These are phyloP conservation scores for Linepithema humile DNA, from an alignment of 1,140 invertebrate species.

Conservation along the genomic window DNA sequence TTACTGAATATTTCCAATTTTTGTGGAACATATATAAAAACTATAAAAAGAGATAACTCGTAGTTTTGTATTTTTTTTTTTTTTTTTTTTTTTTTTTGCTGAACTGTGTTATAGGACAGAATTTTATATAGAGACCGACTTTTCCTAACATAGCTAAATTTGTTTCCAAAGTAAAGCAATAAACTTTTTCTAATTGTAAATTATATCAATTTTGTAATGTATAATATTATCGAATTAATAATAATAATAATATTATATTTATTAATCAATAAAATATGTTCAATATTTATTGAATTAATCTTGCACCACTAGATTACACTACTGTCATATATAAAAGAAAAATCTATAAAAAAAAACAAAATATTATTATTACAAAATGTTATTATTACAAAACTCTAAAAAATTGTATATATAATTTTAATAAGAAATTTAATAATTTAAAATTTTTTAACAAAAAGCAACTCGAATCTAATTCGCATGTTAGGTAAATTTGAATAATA, in stretches of 20 bases:
- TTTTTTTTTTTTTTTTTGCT: no score
- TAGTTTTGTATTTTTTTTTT: no score
- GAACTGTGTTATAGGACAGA: no score
- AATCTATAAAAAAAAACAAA: neutral
- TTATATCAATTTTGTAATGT: neutral
- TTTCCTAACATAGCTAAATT: conserved; percentile 6
- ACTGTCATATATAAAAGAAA: neutral
- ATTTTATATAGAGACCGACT: neutral
- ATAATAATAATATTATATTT: neutral
- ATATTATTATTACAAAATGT: neutral
- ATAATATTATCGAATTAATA: neutral
- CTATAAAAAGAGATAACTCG: no score
- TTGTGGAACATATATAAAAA: no score
- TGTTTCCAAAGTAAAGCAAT: neutral
- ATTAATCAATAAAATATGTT: neutral
- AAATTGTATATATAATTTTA: neutral
- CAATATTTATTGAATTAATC: neutral
- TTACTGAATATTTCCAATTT: no score
- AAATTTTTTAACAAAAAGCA: conserved; percentile 4
- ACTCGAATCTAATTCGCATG: neutral
- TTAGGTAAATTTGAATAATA: neutral
- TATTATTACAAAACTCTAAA: neutral
- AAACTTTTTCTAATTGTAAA: neutral
- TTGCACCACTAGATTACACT: neutral
- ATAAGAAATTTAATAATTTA: neutral